Evolutionary conservation across 2,888 invertebrate species (phyloP), one percentile per base, ranked within the genome.

Genomic region (Eilema caniola): DNA sequence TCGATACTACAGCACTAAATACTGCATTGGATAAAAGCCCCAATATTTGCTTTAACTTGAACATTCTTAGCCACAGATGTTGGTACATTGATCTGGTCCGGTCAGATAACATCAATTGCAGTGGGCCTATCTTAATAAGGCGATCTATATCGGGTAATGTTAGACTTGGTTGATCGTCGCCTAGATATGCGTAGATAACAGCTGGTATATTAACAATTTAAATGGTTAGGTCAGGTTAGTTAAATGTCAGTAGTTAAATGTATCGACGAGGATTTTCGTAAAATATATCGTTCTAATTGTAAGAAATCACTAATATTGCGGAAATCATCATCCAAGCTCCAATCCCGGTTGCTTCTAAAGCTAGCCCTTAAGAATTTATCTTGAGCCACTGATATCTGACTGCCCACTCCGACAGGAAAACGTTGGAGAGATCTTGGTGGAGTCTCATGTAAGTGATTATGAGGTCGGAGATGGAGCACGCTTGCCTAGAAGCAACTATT

Each of bases 21-120:
- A 16, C 7, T 47, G 3, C 47, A 47, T 20, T 4, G 4, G 41
- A 47, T 47, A 47, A 20, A 47, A 47, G 2, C n/a, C 10, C n/a
- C n/a, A 53, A 7, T 5, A 20, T 53, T 20, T n/a, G 20, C n/a
- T 53, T 47, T n/a, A 53, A n/a, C 53, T 53, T 8, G 53, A 53
- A 53, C 53, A n/a, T 53, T 53, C 10, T 53, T 53, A 59, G 53
- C 68, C 67, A 69, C 62, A 65, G 67, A 69, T 74, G 67, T 62
- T 71, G 67, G 37, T 75, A 70, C 60, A 67, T 62, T 65, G 76
- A 67, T 71, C 72, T 66, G 69, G 62, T 69, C 71, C 23, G 64
- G 73, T 82, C 77, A 72, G 80, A 79, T 82, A 66, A 72, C 72
- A 71, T 72, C 79, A 57, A 68, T 71, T 72, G 70, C 68, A 73